Percentiles rank a stretch among this genome's conserved stretches.
phyloP scores from a whole-genome alignment of 2,797 vertebrate species.

The Botia almorhae region DNA sequence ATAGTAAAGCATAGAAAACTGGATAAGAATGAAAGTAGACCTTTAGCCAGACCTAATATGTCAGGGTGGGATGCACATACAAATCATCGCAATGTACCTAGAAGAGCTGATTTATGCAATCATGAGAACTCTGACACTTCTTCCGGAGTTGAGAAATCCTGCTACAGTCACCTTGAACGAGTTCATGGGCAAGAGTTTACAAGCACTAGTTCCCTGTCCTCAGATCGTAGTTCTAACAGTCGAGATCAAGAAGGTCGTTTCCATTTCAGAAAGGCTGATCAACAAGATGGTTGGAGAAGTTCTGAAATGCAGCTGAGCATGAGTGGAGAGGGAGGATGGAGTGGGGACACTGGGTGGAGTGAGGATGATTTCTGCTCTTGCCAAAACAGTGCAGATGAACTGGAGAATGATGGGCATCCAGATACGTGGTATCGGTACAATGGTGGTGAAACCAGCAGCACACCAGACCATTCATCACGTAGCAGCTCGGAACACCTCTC shows the following conservation, averaged over 20 bases:
- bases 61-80: slow-evolving; percentile 31
- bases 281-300: slow-evolving; percentile 61
- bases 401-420: slow-evolving; percentile 49
- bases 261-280: slow-evolving; percentile 48
- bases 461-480: slow-evolving; percentile 72
- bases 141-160: slow-evolving; percentile 64
- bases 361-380: slow-evolving; percentile 74
- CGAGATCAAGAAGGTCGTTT: slow-evolving; percentile 55
- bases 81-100: slow-evolving; percentile 8
- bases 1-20: slow-evolving; percentile 76
- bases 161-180: slow-evolving; percentile 58
- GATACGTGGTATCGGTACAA: slow-evolving; percentile 67
- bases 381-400: slow-evolving; percentile 76
- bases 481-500: slow-evolving; percentile 80
- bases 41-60: slow-evolving; percentile 48
- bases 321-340: slow-evolving; percentile 67
- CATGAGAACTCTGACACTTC: slow-evolving; percentile 29
- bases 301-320: slow-evolving; percentile 68
- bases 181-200: slow-evolving; percentile 64
- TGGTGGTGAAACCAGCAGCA: slow-evolving; percentile 71
- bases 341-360: slow-evolving; percentile 68
- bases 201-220: slow-evolving; percentile 75
- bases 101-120: slow-evolving; percentile 12
- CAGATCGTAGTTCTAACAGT: slow-evolving; percentile 68
- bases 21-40: slow-evolving; percentile 75